Evolutionary conservation across 2,113 vertebrate species (phyloP).

Genomic region (Ia io): DNA sequence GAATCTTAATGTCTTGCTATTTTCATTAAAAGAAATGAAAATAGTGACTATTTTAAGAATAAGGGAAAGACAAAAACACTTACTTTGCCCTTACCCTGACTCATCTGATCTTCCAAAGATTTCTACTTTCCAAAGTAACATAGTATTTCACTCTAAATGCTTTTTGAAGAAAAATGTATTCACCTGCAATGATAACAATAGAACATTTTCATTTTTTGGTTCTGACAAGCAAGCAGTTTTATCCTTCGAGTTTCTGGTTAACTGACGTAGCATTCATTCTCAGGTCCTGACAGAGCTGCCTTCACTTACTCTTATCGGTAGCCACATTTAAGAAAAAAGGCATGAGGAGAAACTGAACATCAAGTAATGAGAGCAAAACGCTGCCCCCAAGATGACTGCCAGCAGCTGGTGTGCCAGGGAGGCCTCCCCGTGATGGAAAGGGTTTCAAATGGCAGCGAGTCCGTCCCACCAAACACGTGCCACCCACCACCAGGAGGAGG

Average conservation of each 20-base stretch:
- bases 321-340: background rate
- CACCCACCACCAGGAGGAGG: background rate
- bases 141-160: background rate
- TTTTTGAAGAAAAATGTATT: background rate
- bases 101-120: background rate
- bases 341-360: background rate
- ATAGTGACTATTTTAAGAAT: background rate
- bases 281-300: background rate
- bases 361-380: conserved; percentile 86
- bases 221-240: background rate
- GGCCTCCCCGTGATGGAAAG: conserved; percentile 88
- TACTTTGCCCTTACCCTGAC: background rate
- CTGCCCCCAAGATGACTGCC: conserved; percentile 87
- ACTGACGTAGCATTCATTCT: background rate
- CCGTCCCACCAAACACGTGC: conserved; percentile 85
- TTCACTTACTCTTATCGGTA: background rate
- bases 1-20: background rate
- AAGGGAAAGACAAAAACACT: background rate
- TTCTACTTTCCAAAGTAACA: background rate
- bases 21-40: background rate
- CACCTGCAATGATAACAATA: background rate
- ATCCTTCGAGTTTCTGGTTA: background rate
- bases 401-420: conserved; percentile 82
- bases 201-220: background rate
- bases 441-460: conserved; percentile 88